Evolutionary conservation across 2,888 invertebrate genomes (phyloP).

Genomic region (Amphiduros pacificus): DNA sequence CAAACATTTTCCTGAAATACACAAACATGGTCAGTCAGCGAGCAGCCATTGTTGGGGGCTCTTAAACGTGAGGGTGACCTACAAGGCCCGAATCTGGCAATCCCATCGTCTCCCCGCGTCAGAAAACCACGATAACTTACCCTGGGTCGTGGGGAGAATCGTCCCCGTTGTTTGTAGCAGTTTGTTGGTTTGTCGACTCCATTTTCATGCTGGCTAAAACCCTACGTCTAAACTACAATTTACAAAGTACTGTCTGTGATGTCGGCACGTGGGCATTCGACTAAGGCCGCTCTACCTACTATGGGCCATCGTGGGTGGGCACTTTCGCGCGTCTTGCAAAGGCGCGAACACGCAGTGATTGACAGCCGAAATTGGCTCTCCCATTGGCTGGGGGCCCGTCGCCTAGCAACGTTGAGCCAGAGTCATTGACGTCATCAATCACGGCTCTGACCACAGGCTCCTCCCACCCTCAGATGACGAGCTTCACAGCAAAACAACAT

Average conservation of each 20-base stretch:
- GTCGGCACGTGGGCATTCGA: conserved; percentile 5
- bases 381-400: conserved; percentile 36
- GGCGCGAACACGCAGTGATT: conserved; percentile 45
- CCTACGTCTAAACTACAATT: conserved; percentile 14
- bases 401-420: conserved; percentile 8
- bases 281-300: conserved; percentile 11
- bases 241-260: background rate
- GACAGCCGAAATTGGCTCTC: conserved; percentile 31
- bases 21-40: conserved; percentile 29
- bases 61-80: background rate
- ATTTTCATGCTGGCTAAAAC: conserved; percentile 44
- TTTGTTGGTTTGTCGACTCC: conserved; percentile 44
- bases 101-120: background rate
- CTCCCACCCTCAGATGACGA: too few species aligned
- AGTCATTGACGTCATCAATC: conserved; percentile 20
- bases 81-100: background rate
- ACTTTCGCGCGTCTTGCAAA: conserved; percentile 41
- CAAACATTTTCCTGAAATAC: conserved; percentile 98
- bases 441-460: conserved; percentile 1
- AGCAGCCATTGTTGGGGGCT: background rate
- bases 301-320: conserved; percentile 42
- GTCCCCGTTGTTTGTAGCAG: conserved; percentile 56
- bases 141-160: conserved; percentile 95
- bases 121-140: conserved; percentile 64
- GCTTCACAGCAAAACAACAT: too few species aligned